Conservation (phyloP, 2,888 invertebrate genomes). For the Campoplex capitator region DNA sequence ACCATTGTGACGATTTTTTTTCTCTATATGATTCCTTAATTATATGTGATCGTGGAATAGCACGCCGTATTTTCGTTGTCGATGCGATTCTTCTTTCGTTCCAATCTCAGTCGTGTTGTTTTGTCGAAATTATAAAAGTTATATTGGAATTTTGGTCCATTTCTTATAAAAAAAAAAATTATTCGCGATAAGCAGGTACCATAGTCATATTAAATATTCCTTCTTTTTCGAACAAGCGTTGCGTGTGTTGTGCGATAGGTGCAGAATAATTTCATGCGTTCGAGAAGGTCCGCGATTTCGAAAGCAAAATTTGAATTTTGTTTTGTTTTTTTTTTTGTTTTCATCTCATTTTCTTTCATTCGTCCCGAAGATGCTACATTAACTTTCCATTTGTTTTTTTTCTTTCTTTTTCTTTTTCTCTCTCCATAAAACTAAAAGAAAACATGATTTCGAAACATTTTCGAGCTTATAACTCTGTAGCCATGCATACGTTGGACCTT, state of each 20-base stretch:
- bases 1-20: neutral
- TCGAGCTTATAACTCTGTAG: neutral
- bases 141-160: neutral
- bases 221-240: constrained; percentile 64
- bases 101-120: neutral
- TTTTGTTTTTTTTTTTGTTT: too few species aligned
- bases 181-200: neutral
- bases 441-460: neutral
- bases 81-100: constrained; percentile 18
- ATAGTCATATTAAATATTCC: neutral
- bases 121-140: neutral
- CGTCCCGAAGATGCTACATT: neutral
- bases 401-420: neutral
- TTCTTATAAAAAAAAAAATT: neutral
- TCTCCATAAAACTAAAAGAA: neutral
- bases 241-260: constrained; percentile 62
- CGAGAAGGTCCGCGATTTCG: neutral
- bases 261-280: constrained; percentile 47
- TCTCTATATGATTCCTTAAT: constrained; percentile 12
- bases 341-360: neutral
- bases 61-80: constrained; percentile 9
- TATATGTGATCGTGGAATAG: constrained; percentile 34
- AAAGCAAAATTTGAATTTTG: constrained; percentile 5
- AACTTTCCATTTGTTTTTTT: too few species aligned
- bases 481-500: constrained; percentile 27